Conservation (phyloP, 2,888 invertebrate genomes). For the Diadromus collaris region DNA sequence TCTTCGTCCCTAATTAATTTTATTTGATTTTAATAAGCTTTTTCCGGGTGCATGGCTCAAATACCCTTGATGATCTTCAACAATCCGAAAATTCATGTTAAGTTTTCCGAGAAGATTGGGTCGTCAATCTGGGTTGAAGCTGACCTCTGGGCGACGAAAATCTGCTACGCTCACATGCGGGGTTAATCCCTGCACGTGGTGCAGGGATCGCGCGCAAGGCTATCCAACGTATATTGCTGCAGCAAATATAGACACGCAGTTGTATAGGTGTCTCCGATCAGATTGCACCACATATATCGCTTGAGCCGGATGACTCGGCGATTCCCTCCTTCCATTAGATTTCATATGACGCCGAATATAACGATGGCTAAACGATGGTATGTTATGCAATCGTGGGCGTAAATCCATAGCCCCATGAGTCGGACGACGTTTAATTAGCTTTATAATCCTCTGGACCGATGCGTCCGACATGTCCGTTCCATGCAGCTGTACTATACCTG, state of each 20-base stretch:
- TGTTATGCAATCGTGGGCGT: constrained; percentile 4
- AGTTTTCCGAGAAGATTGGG: constrained; percentile 7
- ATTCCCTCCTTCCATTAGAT: not conserved
- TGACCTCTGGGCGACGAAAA: constrained; percentile 24
- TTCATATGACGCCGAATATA: not conserved
- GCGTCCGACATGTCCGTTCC: not conserved
- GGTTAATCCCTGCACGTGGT: not conserved
- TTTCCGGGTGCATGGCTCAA: no score
- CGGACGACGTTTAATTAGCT: constrained; percentile 18
- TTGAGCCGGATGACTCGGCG: not conserved
- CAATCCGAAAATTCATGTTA: not conserved
- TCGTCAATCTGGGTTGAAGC: constrained; percentile 22
- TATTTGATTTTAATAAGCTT: no score
- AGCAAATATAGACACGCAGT: not conserved
- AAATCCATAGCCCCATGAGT: not conserved
- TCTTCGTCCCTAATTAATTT: no score
- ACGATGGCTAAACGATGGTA: constrained; percentile 10
- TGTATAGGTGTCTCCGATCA: not conserved
- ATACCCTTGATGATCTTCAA: no score
- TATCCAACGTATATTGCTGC: not conserved
- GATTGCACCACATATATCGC: not conserved
- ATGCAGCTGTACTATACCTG: not conserved
- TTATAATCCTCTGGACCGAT: not conserved
- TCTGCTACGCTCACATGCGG: constrained; percentile 2
- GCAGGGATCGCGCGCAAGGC: not conserved